These are phyloP conservation scores for Heliconius erato DNA, from an alignment of 2,888 invertebrate species.

Conservation along the genomic window DNA sequence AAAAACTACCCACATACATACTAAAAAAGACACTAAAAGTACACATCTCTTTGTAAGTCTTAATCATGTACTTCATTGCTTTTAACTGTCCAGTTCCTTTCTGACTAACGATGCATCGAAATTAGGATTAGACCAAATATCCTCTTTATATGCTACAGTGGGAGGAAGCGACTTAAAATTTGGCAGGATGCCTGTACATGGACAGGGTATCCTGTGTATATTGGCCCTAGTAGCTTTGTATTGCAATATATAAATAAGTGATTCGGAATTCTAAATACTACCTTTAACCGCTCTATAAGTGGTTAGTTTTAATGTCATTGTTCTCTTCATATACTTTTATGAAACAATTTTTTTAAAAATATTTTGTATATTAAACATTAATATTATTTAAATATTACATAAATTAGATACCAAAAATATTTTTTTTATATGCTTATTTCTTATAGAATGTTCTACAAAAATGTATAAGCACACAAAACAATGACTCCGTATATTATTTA, in stretches of 20 bases:
- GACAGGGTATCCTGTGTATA: constrained; percentile 20
- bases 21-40: background rate
- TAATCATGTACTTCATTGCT: background rate
- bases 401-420: too few species aligned
- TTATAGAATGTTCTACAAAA: background rate
- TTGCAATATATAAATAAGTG: background rate
- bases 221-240: background rate
- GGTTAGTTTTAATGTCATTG: background rate
- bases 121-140: constrained; percentile 32
- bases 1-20: background rate
- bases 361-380: too few species aligned
- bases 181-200: constrained; percentile 38
- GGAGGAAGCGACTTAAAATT: constrained; percentile 28
- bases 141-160: constrained; percentile 24
- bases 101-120: constrained; percentile 8
- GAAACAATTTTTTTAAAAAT: too few species aligned
- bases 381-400: too few species aligned
- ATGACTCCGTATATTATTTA: too few species aligned
- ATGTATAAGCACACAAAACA: background rate
- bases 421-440: background rate
- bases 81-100: constrained; percentile 32
- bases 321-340: background rate
- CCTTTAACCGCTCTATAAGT: background rate
- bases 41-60: background rate
- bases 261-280: background rate